Conservation (phyloP, 1,140 invertebrate genomes). For the Macrostomum lignano region DNA sequence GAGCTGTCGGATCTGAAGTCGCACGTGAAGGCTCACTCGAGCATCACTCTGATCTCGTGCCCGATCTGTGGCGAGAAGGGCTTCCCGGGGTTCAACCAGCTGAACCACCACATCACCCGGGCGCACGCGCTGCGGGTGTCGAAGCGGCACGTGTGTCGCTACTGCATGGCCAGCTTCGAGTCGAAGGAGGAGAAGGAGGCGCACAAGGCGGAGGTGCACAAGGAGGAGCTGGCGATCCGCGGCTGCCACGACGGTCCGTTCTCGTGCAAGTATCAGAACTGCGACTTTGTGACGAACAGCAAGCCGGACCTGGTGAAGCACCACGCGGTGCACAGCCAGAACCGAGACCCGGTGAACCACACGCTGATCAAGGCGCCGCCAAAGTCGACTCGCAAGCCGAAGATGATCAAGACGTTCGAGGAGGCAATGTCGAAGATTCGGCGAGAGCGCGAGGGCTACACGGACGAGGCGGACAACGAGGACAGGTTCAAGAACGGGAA, state of each 20-base stretch:
- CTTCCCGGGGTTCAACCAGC: conserved; percentile 6
- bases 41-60: conserved; percentile 5
- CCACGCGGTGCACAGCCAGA: neutral
- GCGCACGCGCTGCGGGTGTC: conserved; percentile 4
- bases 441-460: no score
- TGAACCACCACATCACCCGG: conserved; percentile 6
- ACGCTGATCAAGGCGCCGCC: no score
- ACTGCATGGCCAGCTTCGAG: conserved; percentile 5
- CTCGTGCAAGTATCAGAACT: conserved; percentile 2
- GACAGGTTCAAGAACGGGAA: no score
- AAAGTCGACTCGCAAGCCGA: no score
- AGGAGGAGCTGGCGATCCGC: conserved; percentile 1
- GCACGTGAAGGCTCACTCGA: conserved; percentile 5
- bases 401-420: no score
- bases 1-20: conserved; percentile 2
- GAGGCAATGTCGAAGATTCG: no score
- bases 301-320: conserved; percentile 1
- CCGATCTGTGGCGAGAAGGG: conserved; percentile 5
- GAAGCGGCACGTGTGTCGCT: conserved; percentile 4
- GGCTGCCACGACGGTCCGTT: conserved; percentile 1
- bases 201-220: conserved; percentile 4
- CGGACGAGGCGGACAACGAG: no score
- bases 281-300: conserved; percentile 5
- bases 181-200: conserved; percentile 5
- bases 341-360: no score